These are phyloP conservation scores for Anhinga rufa DNA, from an alignment of 2,113 vertebrate genomes.

Conservation along the genomic window DNA sequence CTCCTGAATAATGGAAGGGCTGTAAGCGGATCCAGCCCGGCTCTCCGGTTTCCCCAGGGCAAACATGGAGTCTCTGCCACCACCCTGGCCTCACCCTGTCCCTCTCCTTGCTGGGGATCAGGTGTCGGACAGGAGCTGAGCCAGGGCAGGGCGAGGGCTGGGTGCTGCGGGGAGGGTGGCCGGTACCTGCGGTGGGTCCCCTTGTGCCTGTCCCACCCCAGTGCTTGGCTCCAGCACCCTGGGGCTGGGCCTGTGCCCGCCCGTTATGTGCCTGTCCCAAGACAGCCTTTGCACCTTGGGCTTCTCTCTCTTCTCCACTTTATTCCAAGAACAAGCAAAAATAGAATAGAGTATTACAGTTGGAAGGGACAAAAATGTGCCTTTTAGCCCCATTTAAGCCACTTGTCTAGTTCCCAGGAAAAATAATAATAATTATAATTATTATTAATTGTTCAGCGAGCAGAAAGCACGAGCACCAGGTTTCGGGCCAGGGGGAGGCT, in stretches of 20 bases:
- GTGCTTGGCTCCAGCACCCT: accelerated
- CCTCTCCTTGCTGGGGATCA: background rate
- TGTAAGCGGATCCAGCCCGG: background rate
- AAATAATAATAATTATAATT: background rate
- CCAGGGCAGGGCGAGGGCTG: background rate
- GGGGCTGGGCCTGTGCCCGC: too few species aligned
- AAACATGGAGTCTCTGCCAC: background rate
- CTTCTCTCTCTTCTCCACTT: background rate
- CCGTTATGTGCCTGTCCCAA: accelerated
- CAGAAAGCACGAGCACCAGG: background rate
- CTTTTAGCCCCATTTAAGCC: background rate
- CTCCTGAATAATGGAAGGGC: slow-evolving; percentile 18
- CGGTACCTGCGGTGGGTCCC: accelerated
- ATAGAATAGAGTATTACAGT: background rate
- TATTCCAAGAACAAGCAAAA: background rate
- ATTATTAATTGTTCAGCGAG: accelerated
- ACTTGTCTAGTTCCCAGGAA: background rate
- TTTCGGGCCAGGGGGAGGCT: background rate
- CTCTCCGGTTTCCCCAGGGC: background rate
- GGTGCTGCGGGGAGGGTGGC: background rate
- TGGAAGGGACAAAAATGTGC: background rate
- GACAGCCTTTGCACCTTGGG: background rate
- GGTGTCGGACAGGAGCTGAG: background rate
- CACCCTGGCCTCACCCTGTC: background rate
- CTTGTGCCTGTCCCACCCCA: background rate